Conservation (phyloP, 2,888 invertebrate species). For the Drosophila hamatofila region DNA sequence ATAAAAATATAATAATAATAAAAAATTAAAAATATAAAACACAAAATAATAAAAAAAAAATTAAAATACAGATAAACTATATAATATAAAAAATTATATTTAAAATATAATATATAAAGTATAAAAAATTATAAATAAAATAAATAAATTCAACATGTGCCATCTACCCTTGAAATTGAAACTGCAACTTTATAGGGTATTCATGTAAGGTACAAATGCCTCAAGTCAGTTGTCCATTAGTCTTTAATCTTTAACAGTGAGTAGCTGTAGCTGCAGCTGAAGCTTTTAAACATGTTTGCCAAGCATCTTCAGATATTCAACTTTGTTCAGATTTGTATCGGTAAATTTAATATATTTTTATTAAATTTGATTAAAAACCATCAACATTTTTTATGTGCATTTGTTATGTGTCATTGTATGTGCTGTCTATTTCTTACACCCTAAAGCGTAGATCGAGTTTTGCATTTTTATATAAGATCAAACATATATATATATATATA, state of each 20-base stretch:
- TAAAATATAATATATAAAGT: no score
- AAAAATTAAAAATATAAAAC: no score
- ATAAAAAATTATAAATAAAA: no score
- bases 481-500: no score
- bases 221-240: background rate
- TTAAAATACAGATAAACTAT: no score
- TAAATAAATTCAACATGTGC: no score
- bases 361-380: background rate
- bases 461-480: background rate
- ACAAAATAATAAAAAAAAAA: no score
- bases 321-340: constrained; percentile 4
- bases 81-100: no score
- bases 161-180: background rate
- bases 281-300: constrained; percentile 2
- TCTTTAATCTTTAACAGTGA: constrained; percentile 2
- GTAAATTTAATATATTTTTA: background rate
- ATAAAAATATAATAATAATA: no score
- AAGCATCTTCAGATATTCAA: background rate
- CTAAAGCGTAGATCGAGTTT: background rate
- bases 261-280: constrained; percentile 3
- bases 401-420: background rate
- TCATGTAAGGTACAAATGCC: background rate
- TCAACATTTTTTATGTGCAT: background rate
- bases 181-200: background rate
- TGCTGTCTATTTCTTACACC: background rate